Evolutionary conservation across 2,797 vertebrate genomes (phyloP).

Genomic region (Peromyscus eremicus): DNA sequence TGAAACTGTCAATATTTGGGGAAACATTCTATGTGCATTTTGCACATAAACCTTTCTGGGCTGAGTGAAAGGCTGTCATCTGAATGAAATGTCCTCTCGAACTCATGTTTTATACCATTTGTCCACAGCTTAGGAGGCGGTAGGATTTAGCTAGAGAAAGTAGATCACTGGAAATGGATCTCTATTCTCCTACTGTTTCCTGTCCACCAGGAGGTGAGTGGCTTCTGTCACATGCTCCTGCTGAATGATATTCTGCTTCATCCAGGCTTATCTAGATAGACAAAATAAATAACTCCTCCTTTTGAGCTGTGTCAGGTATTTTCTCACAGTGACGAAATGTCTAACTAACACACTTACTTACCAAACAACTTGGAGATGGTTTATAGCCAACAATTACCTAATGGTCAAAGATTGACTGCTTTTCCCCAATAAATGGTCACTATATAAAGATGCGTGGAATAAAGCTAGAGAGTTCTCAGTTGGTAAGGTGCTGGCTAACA

Average conservation of each 20-base stretch:
- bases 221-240: background rate
- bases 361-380: background rate
- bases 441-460: background rate
- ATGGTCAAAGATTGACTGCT: background rate
- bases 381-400: background rate
- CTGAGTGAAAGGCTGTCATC: background rate
- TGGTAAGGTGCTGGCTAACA: background rate
- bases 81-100: background rate
- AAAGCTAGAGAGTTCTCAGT: background rate
- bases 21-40: background rate
- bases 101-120: background rate
- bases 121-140: background rate
- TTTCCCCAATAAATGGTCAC: background rate
- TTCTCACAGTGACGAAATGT: background rate
- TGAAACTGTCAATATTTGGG: background rate
- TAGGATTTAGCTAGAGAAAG: background rate
- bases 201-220: background rate
- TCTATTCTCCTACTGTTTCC: background rate
- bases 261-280: background rate
- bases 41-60: background rate
- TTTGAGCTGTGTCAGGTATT: background rate
- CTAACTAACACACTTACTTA: background rate
- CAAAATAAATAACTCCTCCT: background rate
- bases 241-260: background rate
- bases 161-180: background rate